Conservation (phyloP, 1,140 invertebrate species). For the Cotesia vestalis region DNA sequence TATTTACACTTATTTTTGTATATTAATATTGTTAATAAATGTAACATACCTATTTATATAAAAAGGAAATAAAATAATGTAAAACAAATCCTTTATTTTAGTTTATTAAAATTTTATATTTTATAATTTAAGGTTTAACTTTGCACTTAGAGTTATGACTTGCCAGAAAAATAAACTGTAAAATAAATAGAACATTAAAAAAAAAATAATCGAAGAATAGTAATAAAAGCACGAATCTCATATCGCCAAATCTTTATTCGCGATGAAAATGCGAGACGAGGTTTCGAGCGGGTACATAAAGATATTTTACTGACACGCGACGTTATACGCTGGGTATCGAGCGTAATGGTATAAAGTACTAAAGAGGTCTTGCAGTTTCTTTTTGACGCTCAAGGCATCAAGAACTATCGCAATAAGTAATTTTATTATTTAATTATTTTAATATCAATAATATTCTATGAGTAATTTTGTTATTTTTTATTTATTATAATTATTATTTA, state of each 20-base stretch:
- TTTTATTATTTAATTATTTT: neutral
- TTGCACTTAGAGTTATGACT: too few species aligned
- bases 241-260: slow-evolving; percentile 24
- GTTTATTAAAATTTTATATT: too few species aligned
- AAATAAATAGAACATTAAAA: neutral
- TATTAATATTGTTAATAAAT: too few species aligned
- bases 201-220: neutral
- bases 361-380: slow-evolving; percentile 20
- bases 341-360: neutral
- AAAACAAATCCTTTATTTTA: too few species aligned
- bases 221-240: neutral
- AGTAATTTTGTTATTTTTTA: neutral
- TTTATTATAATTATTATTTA: neutral
- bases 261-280: slow-evolving; percentile 28
- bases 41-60: too few species aligned
- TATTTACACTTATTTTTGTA: too few species aligned
- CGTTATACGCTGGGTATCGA: slow-evolving; percentile 42
- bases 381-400: slow-evolving; percentile 9
- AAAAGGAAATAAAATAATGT: too few species aligned
- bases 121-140: too few species aligned
- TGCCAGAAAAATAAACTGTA: neutral
- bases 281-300: slow-evolving; percentile 10
- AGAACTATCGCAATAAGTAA: slow-evolving; percentile 13
- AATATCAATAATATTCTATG: neutral
- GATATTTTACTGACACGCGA: slow-evolving; percentile 57